Conservation (phyloP, 2,113 vertebrate species). For the Chascanopsetta lugubris region DNA sequence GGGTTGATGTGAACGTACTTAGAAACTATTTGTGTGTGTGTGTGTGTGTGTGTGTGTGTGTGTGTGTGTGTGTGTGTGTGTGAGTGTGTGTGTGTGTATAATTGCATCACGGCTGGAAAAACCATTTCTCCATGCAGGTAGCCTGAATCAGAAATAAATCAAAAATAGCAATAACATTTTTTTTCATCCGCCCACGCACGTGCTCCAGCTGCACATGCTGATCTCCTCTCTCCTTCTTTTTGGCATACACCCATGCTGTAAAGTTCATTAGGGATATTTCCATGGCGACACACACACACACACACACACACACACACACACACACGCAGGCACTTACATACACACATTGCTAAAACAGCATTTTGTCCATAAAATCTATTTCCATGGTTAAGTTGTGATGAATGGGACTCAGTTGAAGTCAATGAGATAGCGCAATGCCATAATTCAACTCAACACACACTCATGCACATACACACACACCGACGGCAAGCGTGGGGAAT, state of each 20-base stretch:
- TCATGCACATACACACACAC: slow-evolving; percentile 9
- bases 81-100: slow-evolving; percentile 3
- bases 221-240: slow-evolving; percentile 10
- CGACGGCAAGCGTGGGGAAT: slow-evolving; percentile 23
- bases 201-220: slow-evolving; percentile 4
- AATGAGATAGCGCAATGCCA: slow-evolving; percentile 72
- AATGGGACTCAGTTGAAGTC: slow-evolving; percentile 72
- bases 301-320: slow-evolving; percentile 27
- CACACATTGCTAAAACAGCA: slow-evolving; percentile 61
- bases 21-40: slow-evolving; percentile 22
- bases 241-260: slow-evolving; percentile 46
- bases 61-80: not conserved
- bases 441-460: slow-evolving; percentile 69
- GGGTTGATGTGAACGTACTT: slow-evolving; percentile 5
- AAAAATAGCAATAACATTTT: slow-evolving; percentile 21
- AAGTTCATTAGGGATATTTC: slow-evolving; percentile 42
- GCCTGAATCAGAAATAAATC: slow-evolving; percentile 47
- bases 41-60: not conserved
- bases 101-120: slow-evolving; percentile 40
- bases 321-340: slow-evolving; percentile 22
- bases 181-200: slow-evolving; percentile 12
- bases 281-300: slow-evolving; percentile 31
- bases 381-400: slow-evolving; percentile 76
- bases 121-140: slow-evolving; percentile 35
- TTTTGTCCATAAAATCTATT: slow-evolving; percentile 69